Evolutionary conservation across 1,140 invertebrate species (phyloP).

Genomic region (Camponotus pennsylvanicus): DNA sequence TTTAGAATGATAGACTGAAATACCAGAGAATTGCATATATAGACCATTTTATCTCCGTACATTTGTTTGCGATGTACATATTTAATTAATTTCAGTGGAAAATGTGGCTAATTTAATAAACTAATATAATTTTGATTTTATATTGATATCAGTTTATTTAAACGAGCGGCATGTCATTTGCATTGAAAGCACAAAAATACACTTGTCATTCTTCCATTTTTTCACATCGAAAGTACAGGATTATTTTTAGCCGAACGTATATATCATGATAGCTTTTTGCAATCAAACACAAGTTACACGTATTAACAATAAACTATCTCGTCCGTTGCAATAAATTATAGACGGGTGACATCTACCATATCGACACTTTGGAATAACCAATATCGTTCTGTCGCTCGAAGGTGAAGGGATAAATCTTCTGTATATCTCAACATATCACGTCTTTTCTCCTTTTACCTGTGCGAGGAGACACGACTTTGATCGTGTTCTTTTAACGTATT

Average conservation of each 20-base stretch:
- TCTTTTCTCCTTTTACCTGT: background rate
- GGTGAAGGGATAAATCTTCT: slow-evolving; percentile 52
- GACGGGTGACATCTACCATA: slow-evolving; percentile 33
- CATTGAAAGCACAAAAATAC: background rate
- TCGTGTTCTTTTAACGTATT: slow-evolving; percentile 19
- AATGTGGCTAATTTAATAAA: background rate
- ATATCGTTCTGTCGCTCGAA: slow-evolving; percentile 53
- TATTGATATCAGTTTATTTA: no score
- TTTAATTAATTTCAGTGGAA: background rate
- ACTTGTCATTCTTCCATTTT: background rate
- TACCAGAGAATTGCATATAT: background rate
- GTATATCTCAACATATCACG: slow-evolving; percentile 36
- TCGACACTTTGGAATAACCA: slow-evolving; percentile 58
- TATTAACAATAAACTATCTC: slow-evolving; percentile 58
- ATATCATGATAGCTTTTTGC: background rate
- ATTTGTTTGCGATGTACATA: background rate
- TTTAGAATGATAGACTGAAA: background rate
- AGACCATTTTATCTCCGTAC: background rate
- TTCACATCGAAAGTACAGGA: background rate
- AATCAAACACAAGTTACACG: slow-evolving; percentile 33
- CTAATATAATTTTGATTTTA: no score
- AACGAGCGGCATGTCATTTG: background rate
- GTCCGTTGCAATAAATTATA: slow-evolving; percentile 59
- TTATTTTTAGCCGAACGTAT: slow-evolving; percentile 20
- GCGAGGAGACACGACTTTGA: slow-evolving; percentile 22